A percentile compares a stretch with the other conserved stretches of the same genome.
These are phyloP conservation scores for Sebastes hubbsi DNA, from an alignment of 2,797 vertebrate genomes.

Conservation along the genomic window DNA sequence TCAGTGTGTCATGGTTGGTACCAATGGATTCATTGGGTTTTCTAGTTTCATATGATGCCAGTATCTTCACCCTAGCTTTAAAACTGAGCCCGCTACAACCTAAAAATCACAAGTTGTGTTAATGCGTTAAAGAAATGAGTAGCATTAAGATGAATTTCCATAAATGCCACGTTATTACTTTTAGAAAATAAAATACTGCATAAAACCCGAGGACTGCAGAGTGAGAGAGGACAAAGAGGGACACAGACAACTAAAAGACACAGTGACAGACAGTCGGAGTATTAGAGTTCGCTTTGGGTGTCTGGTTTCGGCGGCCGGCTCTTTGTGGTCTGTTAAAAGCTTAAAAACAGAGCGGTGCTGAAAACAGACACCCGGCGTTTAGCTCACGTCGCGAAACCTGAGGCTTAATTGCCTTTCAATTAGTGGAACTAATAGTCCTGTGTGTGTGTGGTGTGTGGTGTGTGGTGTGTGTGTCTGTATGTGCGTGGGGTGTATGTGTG, in stretches of 20 bases:
- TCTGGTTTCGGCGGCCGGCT: conserved; percentile 55
- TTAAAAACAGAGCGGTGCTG: conserved; percentile 67
- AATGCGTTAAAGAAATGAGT: too few relatives aligned
- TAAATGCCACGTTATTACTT: too few relatives aligned
- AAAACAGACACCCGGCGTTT: conserved; percentile 76
- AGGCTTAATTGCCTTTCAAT: conserved; percentile 85
- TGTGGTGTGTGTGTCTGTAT: not conserved
- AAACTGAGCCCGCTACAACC: too few relatives aligned
- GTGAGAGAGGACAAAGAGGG: not conserved
- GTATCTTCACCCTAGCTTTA: too few relatives aligned
- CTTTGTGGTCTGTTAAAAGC: conserved; percentile 78
- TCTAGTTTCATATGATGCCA: too few relatives aligned
- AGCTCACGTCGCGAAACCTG: conserved; percentile 78
- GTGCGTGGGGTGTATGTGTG: not conserved
- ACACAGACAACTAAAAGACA: not conserved
- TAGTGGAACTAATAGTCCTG: conserved; percentile 76
- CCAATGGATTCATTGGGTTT: too few relatives aligned
- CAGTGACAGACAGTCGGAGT: not conserved
- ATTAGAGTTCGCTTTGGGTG: conserved; percentile 50
- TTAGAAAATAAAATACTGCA: not conserved
- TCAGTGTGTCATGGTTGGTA: too few relatives aligned
- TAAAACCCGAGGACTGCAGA: not conserved
- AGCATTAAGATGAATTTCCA: too few relatives aligned
- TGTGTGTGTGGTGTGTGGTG: conserved; percentile 1
- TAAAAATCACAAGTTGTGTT: too few relatives aligned